phyloP scores from a whole-genome alignment of 92 coral and sea anemone genomes.

The Bergia sp. region DNA sequence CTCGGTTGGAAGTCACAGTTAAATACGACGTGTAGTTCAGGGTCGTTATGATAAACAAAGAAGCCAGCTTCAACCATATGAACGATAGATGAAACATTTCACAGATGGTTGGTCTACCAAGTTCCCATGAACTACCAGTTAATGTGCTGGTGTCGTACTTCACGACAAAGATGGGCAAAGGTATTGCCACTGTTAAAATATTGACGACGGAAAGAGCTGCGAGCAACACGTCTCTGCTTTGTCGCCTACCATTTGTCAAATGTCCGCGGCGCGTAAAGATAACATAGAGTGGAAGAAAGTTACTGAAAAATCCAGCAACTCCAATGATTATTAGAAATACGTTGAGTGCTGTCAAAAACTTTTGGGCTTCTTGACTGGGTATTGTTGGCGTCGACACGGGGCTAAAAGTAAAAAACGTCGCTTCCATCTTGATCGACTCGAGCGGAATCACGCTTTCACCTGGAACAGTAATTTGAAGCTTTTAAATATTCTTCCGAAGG shows the following conservation, averaged over 20 bases:
- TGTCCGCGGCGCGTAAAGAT: conserved; percentile 53
- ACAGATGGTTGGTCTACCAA: conserved; percentile 73
- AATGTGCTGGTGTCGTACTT: conserved; percentile 41
- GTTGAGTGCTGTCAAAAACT: conserved; percentile 65
- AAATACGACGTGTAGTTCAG: conserved; percentile 79
- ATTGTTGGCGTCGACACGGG: conserved; percentile 7
- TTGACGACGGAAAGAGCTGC: conserved; percentile 71
- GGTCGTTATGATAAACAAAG: conserved; percentile 78
- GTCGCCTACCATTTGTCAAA: conserved; percentile 58
- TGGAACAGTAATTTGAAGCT: conserved; percentile 23
- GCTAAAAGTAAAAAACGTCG: not conserved
- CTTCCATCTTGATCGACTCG: not conserved
- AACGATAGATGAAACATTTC: conserved; percentile 83
- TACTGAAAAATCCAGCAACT: conserved; percentile 59
- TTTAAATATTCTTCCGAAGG: conserved; percentile 11
- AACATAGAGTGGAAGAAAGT: conserved; percentile 73
- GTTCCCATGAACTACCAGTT: not conserved
- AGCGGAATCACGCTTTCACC: not conserved
- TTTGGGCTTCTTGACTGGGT: not conserved
- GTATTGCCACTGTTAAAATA: conserved; percentile 66
- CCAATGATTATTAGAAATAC: conserved; percentile 63
- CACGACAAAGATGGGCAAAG: conserved; percentile 71
- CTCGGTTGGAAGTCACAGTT: conserved; percentile 35
- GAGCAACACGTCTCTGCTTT: conserved; percentile 70
- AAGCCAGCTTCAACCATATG: conserved; percentile 77